phyloP scores from a whole-genome alignment of 2,113 vertebrate genomes.

The Labeo catla region DNA sequence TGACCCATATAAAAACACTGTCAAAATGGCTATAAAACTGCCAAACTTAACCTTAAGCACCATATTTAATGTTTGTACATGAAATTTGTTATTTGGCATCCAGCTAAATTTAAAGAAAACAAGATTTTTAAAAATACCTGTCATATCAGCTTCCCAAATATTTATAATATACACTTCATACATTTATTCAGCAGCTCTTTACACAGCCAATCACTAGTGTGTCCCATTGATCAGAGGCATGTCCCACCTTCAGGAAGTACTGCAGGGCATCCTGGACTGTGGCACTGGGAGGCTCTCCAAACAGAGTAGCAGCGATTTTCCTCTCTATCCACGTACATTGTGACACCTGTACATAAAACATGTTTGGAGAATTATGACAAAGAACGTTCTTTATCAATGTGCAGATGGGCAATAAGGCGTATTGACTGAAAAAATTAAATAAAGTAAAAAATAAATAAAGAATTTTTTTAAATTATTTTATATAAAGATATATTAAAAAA shows the following conservation, averaged over 20 bases:
- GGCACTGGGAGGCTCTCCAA: conserved; percentile 88
- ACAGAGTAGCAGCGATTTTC: conserved; percentile 90
- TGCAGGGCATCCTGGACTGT: conserved; percentile 87
- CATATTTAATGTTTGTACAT: no score
- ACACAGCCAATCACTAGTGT: no score
- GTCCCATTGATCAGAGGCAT: background rate
- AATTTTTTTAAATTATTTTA: no score
- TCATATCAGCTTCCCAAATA: background rate
- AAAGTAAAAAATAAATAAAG: no score
- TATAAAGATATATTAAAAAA: no score
- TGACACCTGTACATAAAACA: conserved; percentile 77
- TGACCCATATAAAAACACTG: background rate
- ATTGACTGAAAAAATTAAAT: no score
- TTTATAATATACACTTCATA: background rate
- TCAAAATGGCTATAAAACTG: background rate
- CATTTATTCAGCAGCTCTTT: background rate
- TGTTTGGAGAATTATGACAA: background rate
- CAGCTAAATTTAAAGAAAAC: background rate
- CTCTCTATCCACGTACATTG: conserved; percentile 95
- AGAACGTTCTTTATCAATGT: no score
- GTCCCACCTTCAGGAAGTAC: conserved; percentile 88
- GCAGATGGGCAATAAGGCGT: no score
- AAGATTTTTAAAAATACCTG: no score
- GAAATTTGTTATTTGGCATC: background rate
- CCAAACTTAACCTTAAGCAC: background rate